Evolutionary conservation across 2,797 vertebrate species (phyloP).

Genomic region (Pteropus rufus): DNA sequence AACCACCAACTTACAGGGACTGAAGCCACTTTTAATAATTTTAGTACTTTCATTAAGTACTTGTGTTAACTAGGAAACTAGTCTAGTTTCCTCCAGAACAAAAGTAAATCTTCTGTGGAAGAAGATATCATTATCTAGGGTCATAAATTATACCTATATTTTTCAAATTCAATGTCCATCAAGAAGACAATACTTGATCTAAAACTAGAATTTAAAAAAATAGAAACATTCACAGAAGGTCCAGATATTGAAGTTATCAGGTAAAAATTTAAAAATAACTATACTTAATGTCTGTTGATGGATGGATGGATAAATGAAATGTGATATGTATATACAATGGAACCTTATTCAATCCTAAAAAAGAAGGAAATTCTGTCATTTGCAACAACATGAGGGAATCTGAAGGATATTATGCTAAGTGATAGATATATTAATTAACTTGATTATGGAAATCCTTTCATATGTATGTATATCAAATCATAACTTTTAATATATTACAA

Average conservation of each 20-base stretch:
- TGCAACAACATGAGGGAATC: not conserved
- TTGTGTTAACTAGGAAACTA: not conserved
- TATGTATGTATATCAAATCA: not conserved
- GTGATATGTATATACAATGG: not conserved
- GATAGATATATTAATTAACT: not conserved
- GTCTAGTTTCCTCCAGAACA: not conserved
- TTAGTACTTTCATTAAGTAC: not conserved
- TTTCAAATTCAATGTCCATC: not conserved
- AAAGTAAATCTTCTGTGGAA: not conserved
- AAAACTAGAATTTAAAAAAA: conserved; percentile 11
- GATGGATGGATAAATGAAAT: not conserved
- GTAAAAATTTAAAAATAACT: not conserved
- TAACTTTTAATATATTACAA: not conserved
- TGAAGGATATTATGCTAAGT: not conserved
- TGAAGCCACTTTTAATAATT: not conserved
- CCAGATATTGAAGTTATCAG: not conserved
- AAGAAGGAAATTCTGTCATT: not conserved
- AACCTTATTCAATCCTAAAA: not conserved
- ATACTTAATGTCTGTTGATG: not conserved
- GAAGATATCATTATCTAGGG: not conserved
- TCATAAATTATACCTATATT: not conserved
- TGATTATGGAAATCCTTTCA: not conserved
- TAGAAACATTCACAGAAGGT: not conserved
- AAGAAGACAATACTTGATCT: not conserved
- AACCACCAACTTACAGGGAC: not conserved